A percentile compares a stretch with the other conserved stretches of the same genome.
phyloP scores from a whole-genome alignment of 1,140 invertebrate species.

The Hylaeus volcanicus region DNA sequence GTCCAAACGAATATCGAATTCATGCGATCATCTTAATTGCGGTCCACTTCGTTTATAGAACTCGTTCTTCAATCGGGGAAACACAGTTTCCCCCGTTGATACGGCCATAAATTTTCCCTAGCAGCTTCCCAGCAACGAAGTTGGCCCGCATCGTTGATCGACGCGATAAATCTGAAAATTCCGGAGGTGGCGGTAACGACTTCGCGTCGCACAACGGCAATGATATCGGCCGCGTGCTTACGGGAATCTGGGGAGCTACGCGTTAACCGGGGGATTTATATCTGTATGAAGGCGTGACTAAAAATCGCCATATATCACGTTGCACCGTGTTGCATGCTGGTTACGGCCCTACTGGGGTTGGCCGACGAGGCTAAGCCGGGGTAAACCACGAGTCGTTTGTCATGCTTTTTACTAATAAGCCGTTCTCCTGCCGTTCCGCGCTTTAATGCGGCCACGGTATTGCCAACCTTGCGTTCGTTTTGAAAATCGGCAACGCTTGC shows the following conservation, averaged over 20 bases:
- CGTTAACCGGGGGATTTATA: conserved; percentile 72
- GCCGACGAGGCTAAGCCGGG: conserved; percentile 63
- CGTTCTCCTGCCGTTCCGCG: conserved; percentile 54
- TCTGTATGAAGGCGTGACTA: conserved; percentile 74
- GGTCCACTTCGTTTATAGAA: no score
- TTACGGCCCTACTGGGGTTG: conserved; percentile 70
- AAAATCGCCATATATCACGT: conserved; percentile 72
- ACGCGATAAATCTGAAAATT: conserved; percentile 25
- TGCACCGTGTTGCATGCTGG: conserved; percentile 64
- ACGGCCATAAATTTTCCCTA: background rate
- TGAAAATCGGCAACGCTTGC: conserved; percentile 27
- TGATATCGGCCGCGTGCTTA: conserved; percentile 43
- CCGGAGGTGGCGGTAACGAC: conserved; percentile 9
- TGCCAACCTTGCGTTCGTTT: conserved; percentile 35
- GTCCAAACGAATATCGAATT: no score
- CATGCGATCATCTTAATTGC: no score
- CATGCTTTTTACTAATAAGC: conserved; percentile 76
- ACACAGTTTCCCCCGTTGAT: background rate
- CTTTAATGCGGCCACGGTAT: conserved; percentile 58
- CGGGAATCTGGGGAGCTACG: conserved; percentile 66
- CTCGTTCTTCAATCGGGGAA: background rate
- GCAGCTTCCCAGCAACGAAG: background rate
- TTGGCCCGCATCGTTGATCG: conserved; percentile 13
- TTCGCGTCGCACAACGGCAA: conserved; percentile 25
- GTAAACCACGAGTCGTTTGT: conserved; percentile 73